A percentile compares a stretch with the other conserved stretches of the same genome.
These are phyloP conservation scores for Nowickia ferox DNA, from an alignment of 2,888 invertebrate genomes.

Conservation along the genomic window DNA sequence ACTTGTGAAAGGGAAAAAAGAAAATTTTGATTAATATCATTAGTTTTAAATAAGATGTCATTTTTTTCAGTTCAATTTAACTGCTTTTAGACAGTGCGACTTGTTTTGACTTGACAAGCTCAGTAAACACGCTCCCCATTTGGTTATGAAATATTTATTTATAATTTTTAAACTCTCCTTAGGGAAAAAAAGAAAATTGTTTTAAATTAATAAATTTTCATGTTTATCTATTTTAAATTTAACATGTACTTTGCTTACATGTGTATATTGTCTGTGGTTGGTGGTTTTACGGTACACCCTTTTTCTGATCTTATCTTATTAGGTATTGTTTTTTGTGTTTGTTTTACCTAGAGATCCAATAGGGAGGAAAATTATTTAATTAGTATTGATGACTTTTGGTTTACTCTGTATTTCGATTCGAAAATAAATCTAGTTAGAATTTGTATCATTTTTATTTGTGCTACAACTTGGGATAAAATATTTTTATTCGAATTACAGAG, in stretches of 20 bases:
- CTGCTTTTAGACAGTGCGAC: conserved; percentile 50
- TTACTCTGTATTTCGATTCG: no score
- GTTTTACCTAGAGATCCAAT: conserved; percentile 64
- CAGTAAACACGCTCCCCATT: conserved; percentile 68
- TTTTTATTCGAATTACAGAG: no score
- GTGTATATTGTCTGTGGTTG: conserved; percentile 37
- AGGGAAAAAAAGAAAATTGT: conserved; percentile 72
- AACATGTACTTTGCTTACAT: conserved; percentile 70
- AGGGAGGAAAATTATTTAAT: conserved; percentile 61
- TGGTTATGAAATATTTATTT: conserved; percentile 55
- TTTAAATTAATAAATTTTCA: conserved; percentile 71
- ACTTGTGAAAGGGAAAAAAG: conserved; percentile 76
- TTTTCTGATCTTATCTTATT: conserved; percentile 51
- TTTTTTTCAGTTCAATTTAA: conserved; percentile 42
- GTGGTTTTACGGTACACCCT: conserved; percentile 48
- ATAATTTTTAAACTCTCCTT: conserved; percentile 67
- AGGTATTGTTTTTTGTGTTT: conserved; percentile 40
- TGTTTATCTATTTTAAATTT: conserved; percentile 54
- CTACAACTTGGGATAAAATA: no score
- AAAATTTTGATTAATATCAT: conserved; percentile 82
- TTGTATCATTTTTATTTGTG: no score
- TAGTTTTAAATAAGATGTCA: conserved; percentile 61
- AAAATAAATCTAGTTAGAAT: no score
- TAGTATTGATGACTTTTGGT: conserved; percentile 44
- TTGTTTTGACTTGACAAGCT: conserved; percentile 51